phyloP scores from a whole-genome alignment of 2,888 invertebrate species.

The Eurytoma californica region DNA sequence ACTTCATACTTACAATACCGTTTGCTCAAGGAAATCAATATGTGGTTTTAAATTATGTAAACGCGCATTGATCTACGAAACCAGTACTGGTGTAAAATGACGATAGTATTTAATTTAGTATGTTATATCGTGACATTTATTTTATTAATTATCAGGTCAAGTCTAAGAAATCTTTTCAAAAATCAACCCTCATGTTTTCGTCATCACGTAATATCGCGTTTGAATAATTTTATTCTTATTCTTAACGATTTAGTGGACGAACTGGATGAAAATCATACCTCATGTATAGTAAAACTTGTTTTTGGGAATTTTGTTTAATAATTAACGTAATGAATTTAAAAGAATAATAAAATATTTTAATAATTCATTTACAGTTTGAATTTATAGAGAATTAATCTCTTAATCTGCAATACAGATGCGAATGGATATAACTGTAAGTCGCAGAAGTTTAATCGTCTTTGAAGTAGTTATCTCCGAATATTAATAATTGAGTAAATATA shows the following conservation, averaged over 20 bases:
- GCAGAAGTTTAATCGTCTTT: no score
- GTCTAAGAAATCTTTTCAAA: background rate
- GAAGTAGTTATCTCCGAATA: no score
- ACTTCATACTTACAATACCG: background rate
- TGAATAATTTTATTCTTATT: constrained; percentile 14
- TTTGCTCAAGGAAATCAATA: background rate
- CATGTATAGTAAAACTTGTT: no score
- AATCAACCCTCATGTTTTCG: background rate
- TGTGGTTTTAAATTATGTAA: background rate
- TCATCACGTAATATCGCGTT: constrained; percentile 31
- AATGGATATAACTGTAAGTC: no score
- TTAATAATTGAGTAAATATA: no score
- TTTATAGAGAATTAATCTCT: no score
- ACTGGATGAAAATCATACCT: background rate
- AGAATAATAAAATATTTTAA: no score
- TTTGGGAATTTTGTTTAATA: no score
- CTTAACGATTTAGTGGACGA: background rate
- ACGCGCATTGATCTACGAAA: background rate
- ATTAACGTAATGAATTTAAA: no score
- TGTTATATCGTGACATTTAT: background rate
- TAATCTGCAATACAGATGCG: no score
- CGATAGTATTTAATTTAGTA: background rate
- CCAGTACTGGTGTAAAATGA: no score
- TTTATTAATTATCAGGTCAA: background rate
- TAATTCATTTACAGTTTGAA: no score